Base-by-base conservation (phyloP, 2,797 vertebrate species). In the Macropodus opercularis region DNA sequence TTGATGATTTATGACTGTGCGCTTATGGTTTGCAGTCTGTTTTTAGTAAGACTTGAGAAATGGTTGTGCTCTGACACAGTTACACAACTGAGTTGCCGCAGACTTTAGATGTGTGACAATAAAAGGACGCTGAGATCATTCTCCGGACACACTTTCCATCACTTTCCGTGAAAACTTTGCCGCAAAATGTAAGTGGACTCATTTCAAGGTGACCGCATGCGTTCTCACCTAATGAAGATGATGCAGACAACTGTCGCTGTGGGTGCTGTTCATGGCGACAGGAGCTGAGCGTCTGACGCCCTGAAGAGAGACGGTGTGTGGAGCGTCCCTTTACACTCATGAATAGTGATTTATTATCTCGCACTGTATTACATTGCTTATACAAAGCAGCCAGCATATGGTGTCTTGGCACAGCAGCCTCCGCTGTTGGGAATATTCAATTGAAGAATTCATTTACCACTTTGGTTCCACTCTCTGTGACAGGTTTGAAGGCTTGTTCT, bases 401-500 rank as follows among this genome's bases (percentile, higher is more conserved):
- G 69, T 12, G 57, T 64, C 39, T 68, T 57, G 15, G 43, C 63
- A 56, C 74, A 70, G 75, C 71, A 77, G 60, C 71, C 47, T 48
- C 69, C 44, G 62, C 73, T 72, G 66, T 57, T 73, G 72, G 67
- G 75, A 70, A 70, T 60, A 67, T 69, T 77, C 57, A 60, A 67
- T 61, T 52, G 39, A 57, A 72, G 72, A 75, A 74, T 83, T 74
- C 0, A 77, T 86, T 83, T 74, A 74, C 57, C 60, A 68, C 54
- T 65, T 63, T 43, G 57, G 48, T 79, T 71, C 41, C 48, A 77
- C 66, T 73, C 68, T 39, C 49, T 49, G 51, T 74, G 81, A 85
- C 83, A 83, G 50, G 51, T 12, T 3, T 63, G 63, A 72, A 68
- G 72, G 69, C 64, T 61, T 72, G 63, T 78, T 79, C 68, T 63